Evolutionary conservation across 2,888 invertebrate genomes (phyloP).

Genomic region (Chloromyia formosa): DNA sequence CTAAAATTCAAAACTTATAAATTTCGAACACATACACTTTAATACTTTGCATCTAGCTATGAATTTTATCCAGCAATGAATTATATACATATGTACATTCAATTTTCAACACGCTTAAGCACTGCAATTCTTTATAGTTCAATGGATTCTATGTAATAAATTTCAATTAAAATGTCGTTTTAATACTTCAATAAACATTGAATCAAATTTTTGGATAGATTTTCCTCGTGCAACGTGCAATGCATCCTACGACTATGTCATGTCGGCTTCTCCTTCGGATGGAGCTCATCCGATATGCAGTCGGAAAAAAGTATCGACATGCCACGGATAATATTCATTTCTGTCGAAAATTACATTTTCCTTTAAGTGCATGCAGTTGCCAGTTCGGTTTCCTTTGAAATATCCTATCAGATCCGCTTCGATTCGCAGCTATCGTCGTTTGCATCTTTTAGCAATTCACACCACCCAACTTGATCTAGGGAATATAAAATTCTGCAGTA

Average conservation of each 20-base stretch:
- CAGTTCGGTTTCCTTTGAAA: conserved; percentile 23
- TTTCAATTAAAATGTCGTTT: conserved; percentile 41
- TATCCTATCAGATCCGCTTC: conserved; percentile 24
- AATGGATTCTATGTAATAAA: conserved; percentile 29
- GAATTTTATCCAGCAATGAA: too few relatives aligned
- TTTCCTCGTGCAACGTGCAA: neutral
- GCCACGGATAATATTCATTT: conserved; percentile 41
- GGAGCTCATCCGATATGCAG: neutral
- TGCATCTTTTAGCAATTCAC: neutral
- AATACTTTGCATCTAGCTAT: too few relatives aligned
- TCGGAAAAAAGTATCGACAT: conserved; percentile 25
- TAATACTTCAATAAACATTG: conserved; percentile 44
- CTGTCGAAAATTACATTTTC: conserved; percentile 41
- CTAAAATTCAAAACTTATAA: too few relatives aligned
- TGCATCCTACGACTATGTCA: neutral
- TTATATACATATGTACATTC: too few relatives aligned
- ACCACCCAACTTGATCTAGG: neutral
- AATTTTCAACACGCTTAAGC: neutral
- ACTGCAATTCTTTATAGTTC: conserved; percentile 27
- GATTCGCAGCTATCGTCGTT: neutral
- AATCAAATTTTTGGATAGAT: conserved; percentile 41
- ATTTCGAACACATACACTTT: too few relatives aligned
- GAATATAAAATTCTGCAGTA: conserved; percentile 14
- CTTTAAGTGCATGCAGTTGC: conserved; percentile 35
- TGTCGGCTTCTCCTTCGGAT: neutral